Conservation (phyloP, 2,797 vertebrate genomes). For the Columba guinea region DNA sequence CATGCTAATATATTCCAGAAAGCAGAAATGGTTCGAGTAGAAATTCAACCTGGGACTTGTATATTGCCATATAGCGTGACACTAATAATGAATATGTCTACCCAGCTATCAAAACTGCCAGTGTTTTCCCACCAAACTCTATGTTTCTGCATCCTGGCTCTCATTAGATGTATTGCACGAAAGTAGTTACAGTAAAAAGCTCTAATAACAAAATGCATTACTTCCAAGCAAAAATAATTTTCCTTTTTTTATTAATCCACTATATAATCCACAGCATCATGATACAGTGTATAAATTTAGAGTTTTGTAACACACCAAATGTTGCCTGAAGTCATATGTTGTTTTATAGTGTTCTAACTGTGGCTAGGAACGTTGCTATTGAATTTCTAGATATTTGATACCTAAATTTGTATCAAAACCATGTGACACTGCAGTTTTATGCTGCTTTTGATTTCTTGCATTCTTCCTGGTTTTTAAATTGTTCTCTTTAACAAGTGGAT, state of each 20-base stretch:
- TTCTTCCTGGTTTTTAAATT: neutral
- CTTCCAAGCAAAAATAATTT: neutral
- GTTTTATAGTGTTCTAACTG: neutral
- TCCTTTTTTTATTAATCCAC: neutral
- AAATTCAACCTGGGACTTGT: neutral
- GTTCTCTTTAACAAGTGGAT: neutral
- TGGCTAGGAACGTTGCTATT: neutral
- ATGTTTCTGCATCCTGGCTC: neutral
- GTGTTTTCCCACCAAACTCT: neutral
- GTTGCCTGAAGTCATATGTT: neutral
- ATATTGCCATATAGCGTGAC: neutral
- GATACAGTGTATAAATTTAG: neutral
- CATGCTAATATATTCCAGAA: neutral
- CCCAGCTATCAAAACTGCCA: neutral
- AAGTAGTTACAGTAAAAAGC: neutral
- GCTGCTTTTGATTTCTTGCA: neutral
- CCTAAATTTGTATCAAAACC: neutral
- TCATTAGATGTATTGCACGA: neutral
- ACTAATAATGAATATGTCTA: neutral
- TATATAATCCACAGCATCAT: fast-evolving
- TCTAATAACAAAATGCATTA: neutral
- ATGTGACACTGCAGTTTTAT: too few species aligned
- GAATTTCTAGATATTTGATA: neutral
- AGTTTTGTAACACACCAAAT: neutral
- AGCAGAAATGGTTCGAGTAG: neutral